Percentiles rank a stretch among this genome's conserved stretches.
These are phyloP conservation scores for Gallinago solitaria DNA, from an alignment of 2,797 vertebrate species.

Conservation along the genomic window DNA sequence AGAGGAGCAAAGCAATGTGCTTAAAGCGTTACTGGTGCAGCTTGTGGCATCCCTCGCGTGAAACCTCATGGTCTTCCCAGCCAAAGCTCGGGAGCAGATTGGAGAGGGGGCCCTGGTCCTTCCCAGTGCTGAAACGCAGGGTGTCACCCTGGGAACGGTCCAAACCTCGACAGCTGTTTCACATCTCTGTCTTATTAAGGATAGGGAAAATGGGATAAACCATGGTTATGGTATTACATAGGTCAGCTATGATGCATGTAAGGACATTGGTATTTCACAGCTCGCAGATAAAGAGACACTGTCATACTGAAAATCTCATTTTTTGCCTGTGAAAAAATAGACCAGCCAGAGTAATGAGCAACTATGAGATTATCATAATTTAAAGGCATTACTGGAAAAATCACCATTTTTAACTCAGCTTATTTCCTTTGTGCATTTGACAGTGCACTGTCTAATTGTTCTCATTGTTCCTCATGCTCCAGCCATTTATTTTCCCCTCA, in stretches of 20 bases:
- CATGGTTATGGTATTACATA: not conserved
- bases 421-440: constrained; percentile 16
- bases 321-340: not conserved
- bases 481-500: not conserved
- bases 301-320: not conserved
- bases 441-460: not conserved
- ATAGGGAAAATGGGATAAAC: constrained; percentile 17
- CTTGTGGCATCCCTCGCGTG: accelerated
- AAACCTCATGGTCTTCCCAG: accelerated
- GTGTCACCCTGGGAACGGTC: not conserved
- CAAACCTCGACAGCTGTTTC: not conserved
- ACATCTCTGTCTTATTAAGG: constrained; percentile 20
- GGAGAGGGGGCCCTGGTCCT: not conserved
- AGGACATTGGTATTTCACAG: constrained; percentile 34
- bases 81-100: not conserved
- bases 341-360: not conserved
- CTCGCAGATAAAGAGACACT: not conserved
- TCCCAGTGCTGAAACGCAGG: not conserved
- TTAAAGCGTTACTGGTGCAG: not conserved
- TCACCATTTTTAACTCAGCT: constrained; percentile 3
- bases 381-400: constrained; percentile 13
- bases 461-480: not conserved
- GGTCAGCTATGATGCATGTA: constrained; percentile 40
- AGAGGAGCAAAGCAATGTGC: not conserved
- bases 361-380: not conserved